Evolutionary conservation across 2,888 invertebrate species (phyloP), one percentile per base, ranked within the genome.

Genomic region (Poecilobothrus nobilitatus): DNA sequence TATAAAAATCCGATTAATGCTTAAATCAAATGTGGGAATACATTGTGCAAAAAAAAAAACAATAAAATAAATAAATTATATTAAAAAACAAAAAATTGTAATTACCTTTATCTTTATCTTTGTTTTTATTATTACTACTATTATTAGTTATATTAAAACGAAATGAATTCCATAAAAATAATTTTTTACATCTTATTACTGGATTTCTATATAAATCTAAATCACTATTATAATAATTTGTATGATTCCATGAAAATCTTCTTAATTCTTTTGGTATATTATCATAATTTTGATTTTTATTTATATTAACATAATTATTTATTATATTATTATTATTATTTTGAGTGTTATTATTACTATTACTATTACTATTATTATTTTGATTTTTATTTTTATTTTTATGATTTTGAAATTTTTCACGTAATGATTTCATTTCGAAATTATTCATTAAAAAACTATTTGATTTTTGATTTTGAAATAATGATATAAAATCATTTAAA

Each of bases 121-220:
- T 79, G 72, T 81, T 80, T n/a, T n/a, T n/a, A 53, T 53, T 53
- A 12, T 53, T 53, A 53, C 7, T 27, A 5, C 27, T 27, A 27
- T 27, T 27, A 27, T 27, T 27, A 4, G 27, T 27, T 6, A 7
- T 2, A 53, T 7, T 22, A 6, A 63, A 63, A 53, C 81, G 80
- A 76, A 81, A 80, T 63, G 81, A 81, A 66, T 78, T 81, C 81
- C 81, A 81, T 66, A 81, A 72, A 68, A 81, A 80, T 67, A 79
- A 73, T 53, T 79, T 77, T 71, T 79, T 79, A 65, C 76, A 77
- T 27, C 76, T 74, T 71, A 77, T 70, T 53, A 73, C 75, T 68
- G 76, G 74, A 70, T 65, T 71, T 27, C 78, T 76, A 73, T 78
- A 78, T 68, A 81, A 73, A 74, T 81, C 78, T 76, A 80, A 75